These are phyloP conservation scores for Tor tambroides DNA, from an alignment of 2,113 vertebrate species.

Conservation along the genomic window DNA sequence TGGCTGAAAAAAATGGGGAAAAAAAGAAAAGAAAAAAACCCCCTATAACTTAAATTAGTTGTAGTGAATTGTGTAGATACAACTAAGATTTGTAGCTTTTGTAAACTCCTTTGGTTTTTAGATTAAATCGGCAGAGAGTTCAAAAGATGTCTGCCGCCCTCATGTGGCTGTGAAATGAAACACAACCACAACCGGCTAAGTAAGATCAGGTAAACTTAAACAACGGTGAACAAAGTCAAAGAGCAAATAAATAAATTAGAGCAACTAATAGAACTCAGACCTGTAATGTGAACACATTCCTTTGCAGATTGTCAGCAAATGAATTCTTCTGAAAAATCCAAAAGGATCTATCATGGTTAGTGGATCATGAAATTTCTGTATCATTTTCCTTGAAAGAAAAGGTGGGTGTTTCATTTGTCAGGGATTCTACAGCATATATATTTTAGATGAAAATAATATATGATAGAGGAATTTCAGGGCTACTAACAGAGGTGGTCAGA, in stretches of 20 bases:
- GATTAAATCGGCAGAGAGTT: not conserved
- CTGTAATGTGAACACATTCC: not conserved
- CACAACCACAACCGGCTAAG: not conserved
- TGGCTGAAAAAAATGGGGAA: not conserved
- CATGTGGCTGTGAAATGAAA: not conserved
- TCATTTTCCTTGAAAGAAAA: not conserved
- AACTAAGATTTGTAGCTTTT: not conserved
- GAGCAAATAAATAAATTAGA: not conserved
- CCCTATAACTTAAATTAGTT: too few species aligned
- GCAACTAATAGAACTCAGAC: too few species aligned
- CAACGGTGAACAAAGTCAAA: not conserved
- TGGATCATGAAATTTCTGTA: not conserved
- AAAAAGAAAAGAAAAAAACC: not conserved
- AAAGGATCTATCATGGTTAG: not conserved
- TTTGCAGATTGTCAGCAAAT: not conserved
- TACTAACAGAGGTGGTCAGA: too few species aligned
- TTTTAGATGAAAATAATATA: too few species aligned
- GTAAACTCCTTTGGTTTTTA: not conserved
- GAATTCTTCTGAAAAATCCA: not conserved
- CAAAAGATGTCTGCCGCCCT: not conserved
- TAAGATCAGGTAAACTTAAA: not conserved
- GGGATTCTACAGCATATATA: not conserved
- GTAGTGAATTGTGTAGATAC: too few species aligned
- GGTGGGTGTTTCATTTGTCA: not conserved
- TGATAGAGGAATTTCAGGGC: too few species aligned